Evolutionary conservation across 92 coral and sea anemone species (phyloP), one percentile per base, ranked within the genome.

Genomic region (Porites rus): DNA sequence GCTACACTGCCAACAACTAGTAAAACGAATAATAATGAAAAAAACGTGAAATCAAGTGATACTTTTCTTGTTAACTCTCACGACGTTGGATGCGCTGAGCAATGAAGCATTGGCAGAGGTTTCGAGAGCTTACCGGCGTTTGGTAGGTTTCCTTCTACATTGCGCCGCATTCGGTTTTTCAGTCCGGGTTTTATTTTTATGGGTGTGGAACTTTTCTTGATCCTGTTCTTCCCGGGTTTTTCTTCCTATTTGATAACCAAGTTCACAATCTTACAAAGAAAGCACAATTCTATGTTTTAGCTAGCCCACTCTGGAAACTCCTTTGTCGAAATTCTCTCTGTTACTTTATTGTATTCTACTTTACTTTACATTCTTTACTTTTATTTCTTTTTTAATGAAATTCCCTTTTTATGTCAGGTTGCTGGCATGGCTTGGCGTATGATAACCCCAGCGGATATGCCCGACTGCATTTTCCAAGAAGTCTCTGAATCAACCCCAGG

Each of bases 341-440:
- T 13, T 6, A 10, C 6, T 24, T 65, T 24, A 21, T 6, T 24
- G 20, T 24, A 73, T 4, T 17, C n/a, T 7, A 52, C 25, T 7
- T 12, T 73, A 18, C 1, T 53, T 54, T 5, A 9, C 13, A 13
- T 54, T 54, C 13, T 8, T 1, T 52, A 17, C 6, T 19, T 50
- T n/a, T 10, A 19, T 66, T 22, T 12, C 71, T 12, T 19, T 66
- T 19, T 28, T 28, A 28, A 28, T 28, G 38, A 25, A 8, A 53
- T 19, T 13, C 1, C 53, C 1, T 51, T 64, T 81, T 22, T 64
- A 31, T 70, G 46, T 70, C 82, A 88, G 97, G 81, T 92, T 54
- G 86, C 84, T 28, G 56, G 88, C 28, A 92, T 96, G 98, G 87
- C 95, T 1, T 96, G 98, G 98, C 93, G 98, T 10, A 72, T 96